These are phyloP conservation scores for Atrina japonica DNA, from an alignment of 2,888 invertebrate species.

Conservation along the genomic window DNA sequence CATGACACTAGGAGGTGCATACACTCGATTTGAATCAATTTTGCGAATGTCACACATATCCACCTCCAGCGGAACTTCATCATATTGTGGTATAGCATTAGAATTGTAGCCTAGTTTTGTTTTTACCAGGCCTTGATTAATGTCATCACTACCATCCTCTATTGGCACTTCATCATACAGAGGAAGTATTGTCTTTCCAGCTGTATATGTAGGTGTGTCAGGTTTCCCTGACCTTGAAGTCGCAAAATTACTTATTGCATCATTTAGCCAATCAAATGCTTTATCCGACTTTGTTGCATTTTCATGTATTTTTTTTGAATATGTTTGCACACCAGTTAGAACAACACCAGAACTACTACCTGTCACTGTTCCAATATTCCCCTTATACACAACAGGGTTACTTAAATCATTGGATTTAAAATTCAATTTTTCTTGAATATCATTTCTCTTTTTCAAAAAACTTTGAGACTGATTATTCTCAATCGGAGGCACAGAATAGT, in stretches of 20 bases:
- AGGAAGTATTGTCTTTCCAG: constrained; percentile 30
- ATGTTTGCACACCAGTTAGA: not conserved
- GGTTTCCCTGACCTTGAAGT: constrained; percentile 47
- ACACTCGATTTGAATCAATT: constrained; percentile 44
- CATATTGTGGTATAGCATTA: constrained; percentile 48
- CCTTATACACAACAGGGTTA: too few species aligned
- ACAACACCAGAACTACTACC: not conserved
- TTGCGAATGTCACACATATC: constrained; percentile 8
- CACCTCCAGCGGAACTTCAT: constrained; percentile 52
- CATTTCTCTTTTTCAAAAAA: constrained; percentile 4
- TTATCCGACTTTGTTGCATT: constrained; percentile 65
- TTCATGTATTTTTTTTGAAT: not conserved
- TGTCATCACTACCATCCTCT: constrained; percentile 37
- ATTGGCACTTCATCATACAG: constrained; percentile 66
- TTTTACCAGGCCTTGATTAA: not conserved
- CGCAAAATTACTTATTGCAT: constrained; percentile 74
- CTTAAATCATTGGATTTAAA: constrained; percentile 5
- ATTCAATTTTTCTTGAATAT: constrained; percentile 12
- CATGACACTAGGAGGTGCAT: constrained; percentile 55
- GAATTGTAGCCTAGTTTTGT: constrained; percentile 20
- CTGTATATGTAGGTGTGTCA: constrained; percentile 38
- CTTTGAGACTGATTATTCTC: constrained; percentile 10
- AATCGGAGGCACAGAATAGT: not conserved
- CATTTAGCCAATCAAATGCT: constrained; percentile 81
- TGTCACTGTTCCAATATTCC: constrained; percentile 15